phyloP scores from a whole-genome alignment of 2,888 invertebrate species.

The Mayetiola destructor region DNA sequence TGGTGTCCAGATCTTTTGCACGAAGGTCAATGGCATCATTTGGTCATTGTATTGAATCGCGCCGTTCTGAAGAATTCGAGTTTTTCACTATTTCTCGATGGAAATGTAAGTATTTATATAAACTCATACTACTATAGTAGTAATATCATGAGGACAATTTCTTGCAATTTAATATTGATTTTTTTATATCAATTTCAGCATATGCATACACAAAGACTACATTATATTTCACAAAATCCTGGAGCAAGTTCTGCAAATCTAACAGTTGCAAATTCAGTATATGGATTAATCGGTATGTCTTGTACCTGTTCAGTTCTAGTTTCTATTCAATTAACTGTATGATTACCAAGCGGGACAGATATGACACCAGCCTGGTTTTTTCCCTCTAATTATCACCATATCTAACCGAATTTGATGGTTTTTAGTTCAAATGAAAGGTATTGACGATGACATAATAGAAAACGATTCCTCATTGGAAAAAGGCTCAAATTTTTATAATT shows the following conservation, averaged over 20 bases:
- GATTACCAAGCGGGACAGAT: too few species aligned
- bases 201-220: conserved; percentile 83
- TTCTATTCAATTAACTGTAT: too few species aligned
- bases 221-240: conserved; percentile 86
- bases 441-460: too few species aligned
- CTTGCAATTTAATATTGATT: neutral
- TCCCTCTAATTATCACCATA: too few species aligned
- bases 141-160: neutral
- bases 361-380: too few species aligned
- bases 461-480: too few species aligned
- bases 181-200: conserved; percentile 40
- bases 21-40: conserved; percentile 96
- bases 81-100: conserved; percentile 82
- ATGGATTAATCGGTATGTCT: conserved; percentile 90
- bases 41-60: conserved; percentile 81
- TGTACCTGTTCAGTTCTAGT: too few species aligned
- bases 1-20: conserved; percentile 93
- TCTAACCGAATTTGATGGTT: too few species aligned
- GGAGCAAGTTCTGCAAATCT: conserved; percentile 68
- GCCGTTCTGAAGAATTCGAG: conserved; percentile 94
- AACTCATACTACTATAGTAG: neutral
- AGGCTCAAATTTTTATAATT: too few species aligned
- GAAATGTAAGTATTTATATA: conserved; percentile 32
- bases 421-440: too few species aligned
- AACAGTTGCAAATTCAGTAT: conserved; percentile 80